Percentiles rank a stretch among this genome's conserved stretches.
Evolutionary conservation across 2,888 invertebrate species (phyloP).

Genomic region (Pheosia tremula): DNA sequence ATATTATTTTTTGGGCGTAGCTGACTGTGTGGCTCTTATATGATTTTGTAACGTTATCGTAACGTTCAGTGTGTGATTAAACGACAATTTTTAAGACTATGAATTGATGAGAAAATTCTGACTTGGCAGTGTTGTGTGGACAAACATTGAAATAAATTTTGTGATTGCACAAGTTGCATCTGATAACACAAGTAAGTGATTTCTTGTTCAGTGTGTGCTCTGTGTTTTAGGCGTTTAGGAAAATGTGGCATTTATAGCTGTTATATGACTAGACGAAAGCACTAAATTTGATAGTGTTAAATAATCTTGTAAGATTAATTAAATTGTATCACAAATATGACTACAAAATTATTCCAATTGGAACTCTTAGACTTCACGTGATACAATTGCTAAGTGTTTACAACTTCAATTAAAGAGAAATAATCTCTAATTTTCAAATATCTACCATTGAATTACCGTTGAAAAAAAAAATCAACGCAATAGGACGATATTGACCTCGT

Average conservation of each 20-base stretch:
- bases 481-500: constrained; percentile 5
- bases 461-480: not conserved
- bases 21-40: constrained; percentile 64
- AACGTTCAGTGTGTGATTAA: constrained; percentile 56
- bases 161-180: constrained; percentile 48
- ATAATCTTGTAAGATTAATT: constrained; percentile 13
- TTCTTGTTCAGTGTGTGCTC: constrained; percentile 21
- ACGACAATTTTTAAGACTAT: constrained; percentile 48
- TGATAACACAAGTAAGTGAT: constrained; percentile 60
- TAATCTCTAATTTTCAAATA: not conserved
- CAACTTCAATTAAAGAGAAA: not conserved
- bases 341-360: not conserved
- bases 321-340: not conserved
- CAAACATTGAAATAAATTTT: constrained; percentile 49
- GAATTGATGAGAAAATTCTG: constrained; percentile 57
- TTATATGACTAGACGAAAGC: no score
- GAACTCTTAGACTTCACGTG: no score
- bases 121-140: constrained; percentile 62
- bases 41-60: constrained; percentile 57
- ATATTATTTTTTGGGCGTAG: constrained; percentile 69
- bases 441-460: no score
- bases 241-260: constrained; percentile 25
- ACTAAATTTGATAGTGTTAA: constrained; percentile 7
- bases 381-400: no score
- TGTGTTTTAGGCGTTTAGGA: constrained; percentile 23